Base-by-base conservation (phyloP, 2,113 vertebrate genomes). In the Tragulus kanchil region DNA sequence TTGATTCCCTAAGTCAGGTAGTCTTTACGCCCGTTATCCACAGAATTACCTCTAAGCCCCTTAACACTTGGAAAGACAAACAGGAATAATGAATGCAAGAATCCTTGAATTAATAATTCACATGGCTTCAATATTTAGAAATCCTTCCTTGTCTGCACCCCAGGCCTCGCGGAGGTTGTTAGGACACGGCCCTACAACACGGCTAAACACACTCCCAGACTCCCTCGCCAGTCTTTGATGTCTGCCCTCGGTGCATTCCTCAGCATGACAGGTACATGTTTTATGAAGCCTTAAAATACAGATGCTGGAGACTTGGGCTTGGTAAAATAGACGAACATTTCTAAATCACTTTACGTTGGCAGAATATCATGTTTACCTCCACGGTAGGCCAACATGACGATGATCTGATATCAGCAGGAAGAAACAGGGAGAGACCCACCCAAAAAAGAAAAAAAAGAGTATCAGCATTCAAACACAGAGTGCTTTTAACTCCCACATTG, bases 191-290 rank as follows among this genome's bases (percentile, higher is more conserved):
- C 58, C 52, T 92, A 73, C 81, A 97, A 97, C 85, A 91, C 8
- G 69, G 85, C 59, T 78, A 94, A 89, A 92, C 96, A 92, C 65
- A 28, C 48, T 61, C 50, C 90, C 89, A 67, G 52, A 69, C 83
- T 95, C 86, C 81, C 81, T 62, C 16, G 94, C 36, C 77, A 11
- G 85, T 31, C 92, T 92, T 58, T 87, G 81, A 87, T 50, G 75
- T n/a, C 73, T 42, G 87, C 95, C 95, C 62, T 50, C 0, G 28
- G 95, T 77, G 62, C 97, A 97, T 97, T 97, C 96, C 97, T 97
- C 16, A 62, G 59, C 48, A 3, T 93, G 95, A 93, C 97, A 96
- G 92, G 87, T 96, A 95, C 42, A 67, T 96, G 95, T 54, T 97
- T 97, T 92, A 96, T 54, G 94, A 61, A 13, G 65, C 82, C 62